These are phyloP conservation scores for Steinernema khuongi DNA, from an alignment of 1,140 invertebrate genomes.

Conservation along the genomic window DNA sequence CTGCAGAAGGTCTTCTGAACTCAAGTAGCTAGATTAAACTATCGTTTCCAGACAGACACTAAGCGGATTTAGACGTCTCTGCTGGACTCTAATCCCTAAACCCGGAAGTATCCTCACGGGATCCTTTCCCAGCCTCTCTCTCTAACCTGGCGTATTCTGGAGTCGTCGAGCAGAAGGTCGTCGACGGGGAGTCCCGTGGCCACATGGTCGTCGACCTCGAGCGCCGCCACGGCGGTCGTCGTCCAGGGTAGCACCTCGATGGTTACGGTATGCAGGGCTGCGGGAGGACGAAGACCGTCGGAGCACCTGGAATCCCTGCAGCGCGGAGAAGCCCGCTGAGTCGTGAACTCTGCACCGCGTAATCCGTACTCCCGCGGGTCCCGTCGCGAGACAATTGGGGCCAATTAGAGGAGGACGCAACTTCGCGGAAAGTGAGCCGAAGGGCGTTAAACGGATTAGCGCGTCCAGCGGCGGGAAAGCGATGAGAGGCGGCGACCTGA, in stretches of 20 bases:
- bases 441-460: neutral
- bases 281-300: neutral
- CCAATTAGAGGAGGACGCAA: neutral
- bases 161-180: neutral
- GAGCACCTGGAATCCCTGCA: too few relatives aligned
- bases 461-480: neutral
- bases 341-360: neutral
- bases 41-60: too few relatives aligned
- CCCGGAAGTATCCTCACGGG: too few relatives aligned
- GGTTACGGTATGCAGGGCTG: neutral
- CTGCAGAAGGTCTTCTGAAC: too few relatives aligned
- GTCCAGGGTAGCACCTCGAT: neutral
- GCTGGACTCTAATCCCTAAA: too few relatives aligned
- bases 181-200: neutral
- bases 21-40: too few relatives aligned
- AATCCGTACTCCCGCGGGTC: neutral
- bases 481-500: neutral
- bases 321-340: neutral
- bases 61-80: too few relatives aligned
- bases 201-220: neutral
- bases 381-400: neutral
- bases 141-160: too few relatives aligned
- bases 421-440: neutral
- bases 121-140: too few relatives aligned
- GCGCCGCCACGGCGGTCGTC: constrained; percentile 7